Evolutionary conservation across 53 echinoderm and acorn worm species (phyloP).

Genomic region (Patiria pectinifera): DNA sequence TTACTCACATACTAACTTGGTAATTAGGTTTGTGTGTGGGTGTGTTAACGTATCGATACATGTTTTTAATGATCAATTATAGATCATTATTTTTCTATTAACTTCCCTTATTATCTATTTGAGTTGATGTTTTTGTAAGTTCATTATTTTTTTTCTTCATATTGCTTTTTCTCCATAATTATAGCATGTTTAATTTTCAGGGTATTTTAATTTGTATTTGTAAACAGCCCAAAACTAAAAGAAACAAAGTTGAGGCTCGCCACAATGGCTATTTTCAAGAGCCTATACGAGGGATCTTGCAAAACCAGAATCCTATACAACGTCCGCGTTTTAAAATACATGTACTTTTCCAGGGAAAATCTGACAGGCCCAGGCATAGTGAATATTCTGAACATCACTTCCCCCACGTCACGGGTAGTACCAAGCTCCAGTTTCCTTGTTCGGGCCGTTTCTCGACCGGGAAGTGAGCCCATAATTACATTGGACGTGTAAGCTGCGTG

Average conservation of each 20-base stretch:
- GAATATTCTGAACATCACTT: conserved; percentile 49
- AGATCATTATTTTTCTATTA: too few relatives aligned
- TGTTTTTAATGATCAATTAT: too few relatives aligned
- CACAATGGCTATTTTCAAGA: background rate
- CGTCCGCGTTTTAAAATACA: background rate
- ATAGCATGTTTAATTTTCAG: background rate
- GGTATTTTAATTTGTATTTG: background rate
- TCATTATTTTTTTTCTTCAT: too few relatives aligned
- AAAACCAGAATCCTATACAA: background rate
- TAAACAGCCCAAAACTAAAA: background rate
- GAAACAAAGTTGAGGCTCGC: background rate
- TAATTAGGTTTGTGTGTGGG: background rate
- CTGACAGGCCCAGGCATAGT: background rate
- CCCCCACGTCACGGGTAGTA: conserved; percentile 42
- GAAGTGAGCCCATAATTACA: conserved; percentile 55
- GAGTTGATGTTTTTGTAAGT: too few relatives aligned
- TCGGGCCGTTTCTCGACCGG: conserved; percentile 18
- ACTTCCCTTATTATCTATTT: too few relatives aligned
- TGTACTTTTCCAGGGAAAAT: background rate
- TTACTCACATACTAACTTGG: background rate
- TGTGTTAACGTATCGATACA: background rate
- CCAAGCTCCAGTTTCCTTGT: conserved; percentile 37
- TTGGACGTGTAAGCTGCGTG: background rate
- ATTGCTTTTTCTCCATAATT: background rate
- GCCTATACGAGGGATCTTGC: background rate